Conservation (phyloP, 1,140 invertebrate species). For the Trinorchestia longiramus region DNA sequence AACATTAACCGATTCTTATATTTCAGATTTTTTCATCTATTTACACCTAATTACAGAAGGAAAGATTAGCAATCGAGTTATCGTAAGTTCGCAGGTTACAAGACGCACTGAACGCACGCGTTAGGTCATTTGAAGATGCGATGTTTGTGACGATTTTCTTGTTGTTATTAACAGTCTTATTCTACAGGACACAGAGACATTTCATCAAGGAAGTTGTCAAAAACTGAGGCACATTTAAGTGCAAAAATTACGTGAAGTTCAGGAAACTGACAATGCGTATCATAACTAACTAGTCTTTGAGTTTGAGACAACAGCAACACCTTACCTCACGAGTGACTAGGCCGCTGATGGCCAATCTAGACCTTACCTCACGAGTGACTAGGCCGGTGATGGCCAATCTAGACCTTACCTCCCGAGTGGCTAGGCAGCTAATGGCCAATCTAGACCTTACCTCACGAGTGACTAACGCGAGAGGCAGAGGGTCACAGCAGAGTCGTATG, state of each 20-base stretch:
- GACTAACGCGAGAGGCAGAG: no score
- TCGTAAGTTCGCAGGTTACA: slow-evolving; percentile 12
- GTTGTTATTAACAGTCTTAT: background rate
- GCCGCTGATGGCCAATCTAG: background rate
- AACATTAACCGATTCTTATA: background rate
- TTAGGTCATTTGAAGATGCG: no score
- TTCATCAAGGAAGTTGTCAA: background rate
- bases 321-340: background rate
- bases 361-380: background rate
- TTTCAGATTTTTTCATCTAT: background rate
- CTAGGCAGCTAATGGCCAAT: no score
- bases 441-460: no score
- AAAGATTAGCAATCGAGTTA: background rate
- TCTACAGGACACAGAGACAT: background rate
- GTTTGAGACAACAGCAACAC: no score
- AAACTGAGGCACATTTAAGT: background rate
- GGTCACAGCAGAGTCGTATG: no score
- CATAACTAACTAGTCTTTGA: no score
- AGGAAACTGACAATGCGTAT: background rate
- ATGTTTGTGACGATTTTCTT: background rate
- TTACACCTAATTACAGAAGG: background rate
- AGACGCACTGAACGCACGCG: background rate
- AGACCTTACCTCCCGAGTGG: no score
- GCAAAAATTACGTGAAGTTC: background rate
- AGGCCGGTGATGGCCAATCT: no score